Evolutionary conservation across 2,113 vertebrate species (phyloP), one percentile per base, ranked within the genome.

Genomic region (Actenoides hombroni): DNA sequence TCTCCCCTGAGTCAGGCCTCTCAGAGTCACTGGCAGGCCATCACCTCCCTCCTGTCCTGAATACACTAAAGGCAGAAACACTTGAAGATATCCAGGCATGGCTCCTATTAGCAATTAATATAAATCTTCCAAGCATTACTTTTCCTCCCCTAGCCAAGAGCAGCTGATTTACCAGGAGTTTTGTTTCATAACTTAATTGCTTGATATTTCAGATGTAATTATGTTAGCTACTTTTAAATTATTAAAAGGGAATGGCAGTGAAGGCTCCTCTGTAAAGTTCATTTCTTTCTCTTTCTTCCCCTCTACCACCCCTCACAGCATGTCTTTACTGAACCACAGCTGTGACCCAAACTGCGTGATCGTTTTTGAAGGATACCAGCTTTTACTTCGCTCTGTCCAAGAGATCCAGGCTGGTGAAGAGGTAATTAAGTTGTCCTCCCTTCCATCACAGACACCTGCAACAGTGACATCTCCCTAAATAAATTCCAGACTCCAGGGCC

Each of bases 261-360:
- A 49, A 84, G 39, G 33, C 8, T 81, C 5, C 31, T 51, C 57
- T 67, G 19, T 68, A 79, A 93, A 82, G 37, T 42, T 74, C 40
- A 25, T 61, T 37, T 77, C 28, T 61, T n/a, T 73, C 35, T 78
- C 26, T 87, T 59, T 64, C 21, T 77, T 42, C 51, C 42, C 26
- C n/a, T 82, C 15, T 88, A 79, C 39, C 69, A 86, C 65, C 31
- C 88, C 70, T 91, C 42, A 42, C 96, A 99, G 99, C 97, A 98
- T 99, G 98, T 99, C 99, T 90, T 97, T 99, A 87, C 97, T 99
- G 96, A 99, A 99, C 97, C 99, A 99, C 93, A 99, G 99, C 98
- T 99, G 99, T 96, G 98, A 98, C 97, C 99, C 99, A 91, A 99
- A 99, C 98, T 99, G 99, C 8, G 99, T 99, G 81, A 98, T 99